Percentiles rank a stretch among this genome's conserved stretches.
phyloP scores from a whole-genome alignment of 2,797 vertebrate genomes.

The Petrocephalus schoutedeni region DNA sequence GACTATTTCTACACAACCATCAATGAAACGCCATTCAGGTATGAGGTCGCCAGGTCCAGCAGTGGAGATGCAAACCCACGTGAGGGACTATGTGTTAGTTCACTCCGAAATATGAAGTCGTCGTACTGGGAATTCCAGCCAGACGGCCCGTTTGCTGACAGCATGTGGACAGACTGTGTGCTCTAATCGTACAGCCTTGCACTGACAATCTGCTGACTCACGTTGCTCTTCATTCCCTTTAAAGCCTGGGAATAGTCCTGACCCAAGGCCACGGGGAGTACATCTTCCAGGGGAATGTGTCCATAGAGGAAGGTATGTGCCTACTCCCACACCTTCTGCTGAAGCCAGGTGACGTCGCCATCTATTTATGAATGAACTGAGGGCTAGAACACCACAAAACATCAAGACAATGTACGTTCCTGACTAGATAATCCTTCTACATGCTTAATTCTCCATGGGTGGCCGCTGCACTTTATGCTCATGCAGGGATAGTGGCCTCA shows the following conservation, averaged over 20 bases:
- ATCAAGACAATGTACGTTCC: background rate
- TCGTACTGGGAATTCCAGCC: background rate
- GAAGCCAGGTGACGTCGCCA: background rate
- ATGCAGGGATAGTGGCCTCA: background rate
- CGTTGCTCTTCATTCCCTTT: background rate
- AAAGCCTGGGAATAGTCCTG: slow-evolving; percentile 82
- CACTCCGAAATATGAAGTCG: background rate
- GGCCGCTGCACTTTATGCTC: background rate
- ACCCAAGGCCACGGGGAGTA: slow-evolving; percentile 81
- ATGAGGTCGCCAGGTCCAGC: slow-evolving; percentile 28
- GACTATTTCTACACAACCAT: slow-evolving; percentile 92
- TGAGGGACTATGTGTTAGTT: background rate
- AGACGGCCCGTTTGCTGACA: background rate
- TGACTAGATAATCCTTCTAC: background rate
- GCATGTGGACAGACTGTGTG: background rate
- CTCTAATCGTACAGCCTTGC: background rate
- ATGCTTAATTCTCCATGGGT: background rate
- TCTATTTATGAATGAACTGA: slow-evolving; percentile 8
- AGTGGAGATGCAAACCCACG: background rate
- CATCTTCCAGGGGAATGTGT: slow-evolving; percentile 82
- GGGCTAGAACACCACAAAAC: background rate
- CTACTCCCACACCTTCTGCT: background rate
- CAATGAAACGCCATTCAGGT: slow-evolving; percentile 93
- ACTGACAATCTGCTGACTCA: slow-evolving; percentile 1
- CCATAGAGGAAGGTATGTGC: slow-evolving; percentile 82